Conservation (phyloP, 2,113 vertebrate species). For the Coptodon bakossiorum region DNA sequence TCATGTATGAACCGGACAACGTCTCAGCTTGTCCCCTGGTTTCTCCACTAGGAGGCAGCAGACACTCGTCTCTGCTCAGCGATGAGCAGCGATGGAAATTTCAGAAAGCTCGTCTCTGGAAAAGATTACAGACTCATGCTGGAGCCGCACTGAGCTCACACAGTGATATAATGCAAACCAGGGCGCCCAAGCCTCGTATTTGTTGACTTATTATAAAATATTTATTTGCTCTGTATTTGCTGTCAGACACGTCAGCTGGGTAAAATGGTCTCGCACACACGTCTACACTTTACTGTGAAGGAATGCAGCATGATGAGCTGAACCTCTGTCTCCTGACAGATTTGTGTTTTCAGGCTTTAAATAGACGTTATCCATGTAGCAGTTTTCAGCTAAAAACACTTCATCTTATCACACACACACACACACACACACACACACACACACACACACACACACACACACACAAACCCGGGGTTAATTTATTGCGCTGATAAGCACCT, state of each 20-base stretch:
- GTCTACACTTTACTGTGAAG: not conserved
- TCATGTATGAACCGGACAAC: accelerated
- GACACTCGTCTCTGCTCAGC: not conserved
- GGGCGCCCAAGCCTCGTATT: not conserved
- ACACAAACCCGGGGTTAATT: not conserved
- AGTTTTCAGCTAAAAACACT: not conserved
- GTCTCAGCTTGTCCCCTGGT: not conserved
- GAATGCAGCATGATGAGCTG: not conserved
- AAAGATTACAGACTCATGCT: not conserved
- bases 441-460: no score
- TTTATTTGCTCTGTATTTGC: not conserved
- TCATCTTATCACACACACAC: not conserved
- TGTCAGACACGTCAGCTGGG: not conserved
- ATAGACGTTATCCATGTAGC: not conserved
- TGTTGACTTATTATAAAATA: not conserved
- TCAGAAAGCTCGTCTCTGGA: not conserved
- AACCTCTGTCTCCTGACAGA: not conserved
- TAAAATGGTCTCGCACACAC: not conserved
- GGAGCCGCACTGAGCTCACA: not conserved
- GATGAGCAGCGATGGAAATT: not conserved
- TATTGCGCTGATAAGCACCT: not conserved
- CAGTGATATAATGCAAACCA: not conserved
- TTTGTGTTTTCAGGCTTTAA: not conserved
- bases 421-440: no score
- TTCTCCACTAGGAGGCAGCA: not conserved